Conservation (phyloP, 1,140 invertebrate genomes). For the Leptoteleia sp. region DNA sequence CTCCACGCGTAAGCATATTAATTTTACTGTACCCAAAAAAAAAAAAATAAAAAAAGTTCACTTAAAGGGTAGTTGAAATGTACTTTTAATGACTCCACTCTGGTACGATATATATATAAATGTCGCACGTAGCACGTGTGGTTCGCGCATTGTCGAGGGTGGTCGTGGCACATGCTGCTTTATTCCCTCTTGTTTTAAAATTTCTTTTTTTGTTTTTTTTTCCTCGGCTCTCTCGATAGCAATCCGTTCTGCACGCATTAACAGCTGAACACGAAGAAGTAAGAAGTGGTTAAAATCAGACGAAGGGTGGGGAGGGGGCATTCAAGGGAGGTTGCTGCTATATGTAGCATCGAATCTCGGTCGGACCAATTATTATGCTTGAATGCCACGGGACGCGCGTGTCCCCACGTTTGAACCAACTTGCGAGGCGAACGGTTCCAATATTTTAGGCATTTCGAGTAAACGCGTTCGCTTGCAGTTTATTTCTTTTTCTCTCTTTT, state of each 20-base stretch:
- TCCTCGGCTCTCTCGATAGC: constrained; percentile 54
- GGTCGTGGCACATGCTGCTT: constrained; percentile 61
- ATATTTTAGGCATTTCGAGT: no score
- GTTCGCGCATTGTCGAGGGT: constrained; percentile 36
- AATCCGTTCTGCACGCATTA: constrained; percentile 56
- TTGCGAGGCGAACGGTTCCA: constrained; percentile 19
- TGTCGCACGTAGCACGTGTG: constrained; percentile 52
- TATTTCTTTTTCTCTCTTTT: no score
- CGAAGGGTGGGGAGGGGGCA: constrained; percentile 67
- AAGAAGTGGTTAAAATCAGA: constrained; percentile 66
- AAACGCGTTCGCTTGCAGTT: no score
- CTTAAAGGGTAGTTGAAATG: constrained; percentile 48
- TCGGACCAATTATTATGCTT: constrained; percentile 78
- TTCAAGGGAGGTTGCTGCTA: constrained; percentile 77
- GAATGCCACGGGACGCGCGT: constrained; percentile 74
- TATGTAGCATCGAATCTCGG: constrained; percentile 80
- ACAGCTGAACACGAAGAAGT: constrained; percentile 66
- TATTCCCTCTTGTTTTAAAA: constrained; percentile 40
- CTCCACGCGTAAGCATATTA: no score
- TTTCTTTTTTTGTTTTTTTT: constrained; percentile 52
- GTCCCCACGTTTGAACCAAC: constrained; percentile 52
- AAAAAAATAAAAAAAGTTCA: constrained; percentile 10
- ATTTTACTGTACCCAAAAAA: no score
- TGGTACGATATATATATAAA: constrained; percentile 34
- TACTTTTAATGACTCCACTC: constrained; percentile 33